A percentile compares a stretch with the other conserved stretches of the same genome.
These are phyloP conservation scores for Gopherus flavomarginatus DNA, from an alignment of 2,113 vertebrate genomes.

Conservation along the genomic window DNA sequence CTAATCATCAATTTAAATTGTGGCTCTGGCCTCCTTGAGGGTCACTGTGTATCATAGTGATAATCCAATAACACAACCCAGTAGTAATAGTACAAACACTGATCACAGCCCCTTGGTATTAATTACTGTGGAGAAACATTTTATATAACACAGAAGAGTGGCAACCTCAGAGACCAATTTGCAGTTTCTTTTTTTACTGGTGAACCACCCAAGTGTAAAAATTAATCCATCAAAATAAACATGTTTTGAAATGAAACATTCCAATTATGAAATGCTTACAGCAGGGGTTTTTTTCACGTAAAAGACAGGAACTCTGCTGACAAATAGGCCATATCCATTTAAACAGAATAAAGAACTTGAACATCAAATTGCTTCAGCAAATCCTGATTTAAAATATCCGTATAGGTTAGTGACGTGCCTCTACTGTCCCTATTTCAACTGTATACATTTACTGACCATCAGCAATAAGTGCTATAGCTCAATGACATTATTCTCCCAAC, in stretches of 20 bases:
- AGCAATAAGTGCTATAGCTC: background rate
- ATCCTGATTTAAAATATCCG: background rate
- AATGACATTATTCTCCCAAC: background rate
- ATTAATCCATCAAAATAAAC: background rate
- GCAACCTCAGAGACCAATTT: conserved; percentile 36
- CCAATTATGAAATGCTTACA: background rate
- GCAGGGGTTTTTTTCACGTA: background rate
- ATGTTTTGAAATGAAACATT: background rate
- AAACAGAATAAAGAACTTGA: background rate
- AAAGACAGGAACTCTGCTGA: rapidly evolving
- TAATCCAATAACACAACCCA: background rate
- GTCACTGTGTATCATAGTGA: background rate
- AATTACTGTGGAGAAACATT: conserved; percentile 29
- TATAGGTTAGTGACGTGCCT: background rate
- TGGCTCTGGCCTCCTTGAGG: background rate
- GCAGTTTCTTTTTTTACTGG: background rate
- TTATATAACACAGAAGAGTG: background rate
- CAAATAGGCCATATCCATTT: rapidly evolving
- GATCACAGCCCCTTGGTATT: background rate
- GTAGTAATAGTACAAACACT: background rate
- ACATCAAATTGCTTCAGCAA: background rate
- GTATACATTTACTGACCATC: background rate
- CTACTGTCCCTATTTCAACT: background rate
- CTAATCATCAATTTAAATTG: background rate
- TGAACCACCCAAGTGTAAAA: background rate